Evolutionary conservation across 2,888 invertebrate genomes (phyloP).

Genomic region (Microchrysa polita): DNA sequence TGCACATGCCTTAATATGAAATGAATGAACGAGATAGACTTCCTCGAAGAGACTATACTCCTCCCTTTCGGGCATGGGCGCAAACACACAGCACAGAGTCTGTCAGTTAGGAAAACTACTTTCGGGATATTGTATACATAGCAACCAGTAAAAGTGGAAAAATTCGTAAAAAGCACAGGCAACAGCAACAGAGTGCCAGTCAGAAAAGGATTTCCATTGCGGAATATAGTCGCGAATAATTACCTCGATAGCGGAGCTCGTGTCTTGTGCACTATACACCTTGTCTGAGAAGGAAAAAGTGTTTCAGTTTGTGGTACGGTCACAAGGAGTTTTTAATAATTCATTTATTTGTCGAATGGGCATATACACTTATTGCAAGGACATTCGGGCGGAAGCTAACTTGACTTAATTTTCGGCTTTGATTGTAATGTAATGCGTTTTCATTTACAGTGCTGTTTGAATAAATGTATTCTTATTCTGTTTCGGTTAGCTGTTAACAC

Average conservation of each 20-base stretch:
- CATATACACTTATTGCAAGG: no score
- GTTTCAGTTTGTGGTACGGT: no score
- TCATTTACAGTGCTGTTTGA: no score
- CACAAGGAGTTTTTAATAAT: no score
- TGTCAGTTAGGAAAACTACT: slow-evolving; percentile 18
- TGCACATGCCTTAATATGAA: not conserved
- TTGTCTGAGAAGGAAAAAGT: not conserved
- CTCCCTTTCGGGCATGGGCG: not conserved
- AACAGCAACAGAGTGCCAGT: slow-evolving; percentile 43
- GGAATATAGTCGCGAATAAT: slow-evolving; percentile 19
- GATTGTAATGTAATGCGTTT: no score
- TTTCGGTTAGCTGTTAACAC: no score
- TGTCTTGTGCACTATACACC: slow-evolving; percentile 21
- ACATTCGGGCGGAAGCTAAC: no score
- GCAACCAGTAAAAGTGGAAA: slow-evolving; percentile 41
- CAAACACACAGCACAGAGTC: no score
- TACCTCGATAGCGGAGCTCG: slow-evolving; percentile 5
- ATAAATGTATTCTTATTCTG: no score
- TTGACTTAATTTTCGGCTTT: no score
- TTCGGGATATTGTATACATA: slow-evolving; percentile 36
- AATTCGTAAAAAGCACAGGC: slow-evolving; percentile 43
- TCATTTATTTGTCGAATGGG: no score
- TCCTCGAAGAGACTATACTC: not conserved
- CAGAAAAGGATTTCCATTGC: slow-evolving; percentile 39
- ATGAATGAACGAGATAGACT: not conserved